These are phyloP conservation scores for Phataginus tetradactyla DNA, from an alignment of 2,797 vertebrate genomes.

Conservation along the genomic window DNA sequence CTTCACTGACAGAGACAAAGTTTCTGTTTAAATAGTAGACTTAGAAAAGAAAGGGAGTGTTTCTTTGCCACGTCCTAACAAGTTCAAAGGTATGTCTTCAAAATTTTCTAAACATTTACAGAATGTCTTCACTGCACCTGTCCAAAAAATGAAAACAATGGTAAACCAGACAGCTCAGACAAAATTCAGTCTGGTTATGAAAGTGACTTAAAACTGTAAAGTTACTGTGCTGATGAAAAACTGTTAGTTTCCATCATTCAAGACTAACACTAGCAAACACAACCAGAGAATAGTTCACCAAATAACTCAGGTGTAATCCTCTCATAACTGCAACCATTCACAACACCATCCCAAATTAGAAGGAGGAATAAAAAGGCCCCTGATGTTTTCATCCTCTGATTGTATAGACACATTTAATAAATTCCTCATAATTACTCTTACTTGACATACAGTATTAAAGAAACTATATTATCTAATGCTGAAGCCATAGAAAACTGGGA, in stretches of 20 bases:
- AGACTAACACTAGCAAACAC: not conserved
- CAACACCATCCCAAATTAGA: not conserved
- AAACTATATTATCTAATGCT: not conserved
- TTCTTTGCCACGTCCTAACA: not conserved
- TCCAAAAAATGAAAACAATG: not conserved
- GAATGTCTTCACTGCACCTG: not conserved
- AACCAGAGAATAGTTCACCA: not conserved
- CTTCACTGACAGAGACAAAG: not conserved
- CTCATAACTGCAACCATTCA: not conserved
- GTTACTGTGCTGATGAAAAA: not conserved
- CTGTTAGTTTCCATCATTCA: not conserved
- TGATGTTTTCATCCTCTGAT: not conserved
- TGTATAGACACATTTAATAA: not conserved
- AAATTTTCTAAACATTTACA: not conserved
- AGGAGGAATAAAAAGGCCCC: not conserved
- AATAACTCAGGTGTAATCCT: not conserved
- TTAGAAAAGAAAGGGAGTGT: not conserved
- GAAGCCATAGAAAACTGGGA: not conserved
- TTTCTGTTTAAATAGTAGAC: not conserved
- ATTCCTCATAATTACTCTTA: not conserved
- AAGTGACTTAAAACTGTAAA: not conserved
- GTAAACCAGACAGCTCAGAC: not conserved
- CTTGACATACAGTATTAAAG: not conserved
- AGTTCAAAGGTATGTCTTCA: not conserved
- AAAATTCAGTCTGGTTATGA: not conserved